Percentiles rank a stretch among this genome's conserved stretches.
phyloP scores from a whole-genome alignment of 2,113 vertebrate species.

The Asarcornis scutulata region DNA sequence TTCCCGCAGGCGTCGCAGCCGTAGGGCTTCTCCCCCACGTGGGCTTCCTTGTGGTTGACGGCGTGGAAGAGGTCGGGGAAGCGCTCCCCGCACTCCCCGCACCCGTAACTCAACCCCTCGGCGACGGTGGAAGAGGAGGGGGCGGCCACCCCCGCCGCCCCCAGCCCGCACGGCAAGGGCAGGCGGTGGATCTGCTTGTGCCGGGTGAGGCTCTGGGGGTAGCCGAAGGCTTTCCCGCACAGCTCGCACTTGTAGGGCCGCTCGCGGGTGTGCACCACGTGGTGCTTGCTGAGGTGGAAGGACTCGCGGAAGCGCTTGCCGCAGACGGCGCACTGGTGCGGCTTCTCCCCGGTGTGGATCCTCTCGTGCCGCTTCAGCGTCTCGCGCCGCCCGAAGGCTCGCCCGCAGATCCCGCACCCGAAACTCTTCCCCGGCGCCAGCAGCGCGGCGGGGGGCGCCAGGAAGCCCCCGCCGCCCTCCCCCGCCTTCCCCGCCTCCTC shows the following conservation, averaged over 20 bases:
- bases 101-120: slow-evolving; percentile 69
- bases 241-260: slow-evolving; percentile 92
- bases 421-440: slow-evolving; percentile 76
- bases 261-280: slow-evolving; percentile 91
- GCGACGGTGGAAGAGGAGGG: not conserved
- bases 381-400: slow-evolving; percentile 87
- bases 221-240: slow-evolving; percentile 92
- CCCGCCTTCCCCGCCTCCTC: slow-evolving; percentile 72
- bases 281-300: slow-evolving; percentile 92
- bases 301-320: slow-evolving; percentile 92
- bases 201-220: slow-evolving; percentile 91
- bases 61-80: slow-evolving; percentile 78
- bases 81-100: slow-evolving; percentile 75
- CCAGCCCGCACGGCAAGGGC: slow-evolving; percentile 81
- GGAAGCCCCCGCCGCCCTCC: no score
- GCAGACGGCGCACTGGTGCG: slow-evolving; percentile 89
- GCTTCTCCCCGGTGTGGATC: slow-evolving; percentile 87
- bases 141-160: slow-evolving; percentile 66
- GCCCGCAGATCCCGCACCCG: slow-evolving; percentile 85
- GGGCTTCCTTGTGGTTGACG: slow-evolving; percentile 76
- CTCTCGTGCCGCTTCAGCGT: slow-evolving; percentile 90
- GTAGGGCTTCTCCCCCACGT: slow-evolving; percentile 70
- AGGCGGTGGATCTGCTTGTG: slow-evolving; percentile 90
- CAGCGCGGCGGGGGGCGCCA: not conserved
- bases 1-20: slow-evolving; percentile 77